Conservation (phyloP, 2,113 vertebrate species). For the Laterallus jamaicensis region DNA sequence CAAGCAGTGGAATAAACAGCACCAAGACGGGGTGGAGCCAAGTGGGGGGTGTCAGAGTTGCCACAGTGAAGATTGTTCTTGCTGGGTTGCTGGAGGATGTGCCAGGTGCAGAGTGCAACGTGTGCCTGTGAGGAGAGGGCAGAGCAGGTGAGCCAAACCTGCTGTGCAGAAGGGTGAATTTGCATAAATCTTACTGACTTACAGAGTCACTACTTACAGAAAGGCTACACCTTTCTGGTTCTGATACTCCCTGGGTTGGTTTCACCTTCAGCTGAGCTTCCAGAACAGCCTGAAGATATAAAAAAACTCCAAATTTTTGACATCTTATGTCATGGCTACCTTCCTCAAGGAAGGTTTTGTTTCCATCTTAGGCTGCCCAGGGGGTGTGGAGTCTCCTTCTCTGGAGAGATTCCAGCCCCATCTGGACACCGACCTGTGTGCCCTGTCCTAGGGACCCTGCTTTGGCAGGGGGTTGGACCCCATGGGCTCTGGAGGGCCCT, state of each 20-base stretch:
- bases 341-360: background rate
- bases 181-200: background rate
- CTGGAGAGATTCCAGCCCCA: too few relatives aligned
- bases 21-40: background rate
- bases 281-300: background rate
- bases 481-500: too few relatives aligned
- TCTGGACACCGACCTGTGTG: too few relatives aligned
- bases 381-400: too few relatives aligned
- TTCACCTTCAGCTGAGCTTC: background rate
- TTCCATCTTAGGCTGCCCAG: background rate
- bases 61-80: background rate
- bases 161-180: background rate
- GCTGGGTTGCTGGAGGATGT: background rate
- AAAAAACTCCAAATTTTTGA: background rate
- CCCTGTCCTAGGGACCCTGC: too few relatives aligned
- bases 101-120: too few relatives aligned
- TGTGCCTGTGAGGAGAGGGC: background rate
- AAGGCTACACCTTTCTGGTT: background rate
- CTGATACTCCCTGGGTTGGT: background rate
- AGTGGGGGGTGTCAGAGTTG: background rate
- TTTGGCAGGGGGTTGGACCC: too few relatives aligned
- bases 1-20: accelerated
- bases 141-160: background rate
- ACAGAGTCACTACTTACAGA: background rate
- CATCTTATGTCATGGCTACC: accelerated